These are phyloP conservation scores for Rhabdophis nuchalis DNA, from an alignment of 2,797 vertebrate species.

Conservation along the genomic window DNA sequence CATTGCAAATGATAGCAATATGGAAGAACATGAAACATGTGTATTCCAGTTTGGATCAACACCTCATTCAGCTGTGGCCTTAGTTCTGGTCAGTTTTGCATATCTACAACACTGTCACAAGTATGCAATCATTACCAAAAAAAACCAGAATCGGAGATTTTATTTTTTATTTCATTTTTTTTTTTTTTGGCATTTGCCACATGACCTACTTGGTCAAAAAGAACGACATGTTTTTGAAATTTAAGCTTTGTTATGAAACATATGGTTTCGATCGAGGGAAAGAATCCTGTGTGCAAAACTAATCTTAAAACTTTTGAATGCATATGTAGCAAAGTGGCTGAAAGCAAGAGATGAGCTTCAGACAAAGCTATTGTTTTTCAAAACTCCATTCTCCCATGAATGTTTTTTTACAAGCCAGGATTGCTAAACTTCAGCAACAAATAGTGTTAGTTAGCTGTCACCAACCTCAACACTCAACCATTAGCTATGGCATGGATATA, in stretches of 20 bases:
- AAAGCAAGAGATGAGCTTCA: background rate
- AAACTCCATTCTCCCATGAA: background rate
- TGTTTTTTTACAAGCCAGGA: background rate
- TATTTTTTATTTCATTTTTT: background rate
- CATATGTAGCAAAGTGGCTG: background rate
- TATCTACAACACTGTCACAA: constrained; percentile 24
- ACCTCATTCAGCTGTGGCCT: constrained; percentile 34
- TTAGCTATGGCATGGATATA: background rate
- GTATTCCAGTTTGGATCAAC: constrained; percentile 30
- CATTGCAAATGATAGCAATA: constrained; percentile 32
- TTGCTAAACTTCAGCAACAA: background rate
- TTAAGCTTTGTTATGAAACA: constrained; percentile 38
- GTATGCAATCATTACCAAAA: constrained; percentile 11
- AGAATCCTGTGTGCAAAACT: constrained; percentile 37
- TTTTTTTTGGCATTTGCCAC: constrained; percentile 18
- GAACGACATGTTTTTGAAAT: constrained; percentile 48
- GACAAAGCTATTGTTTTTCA: background rate
- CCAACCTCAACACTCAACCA: background rate
- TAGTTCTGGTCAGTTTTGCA: constrained; percentile 29
- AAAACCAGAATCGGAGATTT: background rate
- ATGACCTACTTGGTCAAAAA: constrained; percentile 16
- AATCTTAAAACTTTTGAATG: constrained; percentile 1
- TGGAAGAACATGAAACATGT: constrained; percentile 43
- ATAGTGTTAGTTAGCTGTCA: background rate
- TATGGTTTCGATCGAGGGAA: constrained; percentile 29